Percentiles rank a stretch among this genome's conserved stretches.
phyloP scores from a whole-genome alignment of 2,797 vertebrate genomes.

The Bradypodion ventrale region DNA sequence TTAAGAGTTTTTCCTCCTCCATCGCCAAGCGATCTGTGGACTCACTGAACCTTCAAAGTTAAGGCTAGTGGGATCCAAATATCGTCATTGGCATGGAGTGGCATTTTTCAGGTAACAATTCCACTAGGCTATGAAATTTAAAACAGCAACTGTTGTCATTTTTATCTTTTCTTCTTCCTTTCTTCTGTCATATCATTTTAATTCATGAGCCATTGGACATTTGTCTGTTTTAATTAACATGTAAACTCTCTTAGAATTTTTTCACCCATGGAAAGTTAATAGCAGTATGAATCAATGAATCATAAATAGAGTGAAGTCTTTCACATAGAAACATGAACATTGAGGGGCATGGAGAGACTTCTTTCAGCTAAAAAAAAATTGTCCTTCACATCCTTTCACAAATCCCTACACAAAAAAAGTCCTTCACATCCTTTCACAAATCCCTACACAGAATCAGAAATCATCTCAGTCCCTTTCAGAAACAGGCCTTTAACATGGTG shows the following conservation, averaged over 20 bases:
- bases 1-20: no score
- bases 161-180: neutral
- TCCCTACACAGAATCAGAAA: neutral
- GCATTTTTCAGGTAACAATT: no score
- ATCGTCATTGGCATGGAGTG: no score
- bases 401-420: neutral
- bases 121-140: neutral
- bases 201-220: neutral
- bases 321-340: no score
- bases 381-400: neutral
- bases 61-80: no score
- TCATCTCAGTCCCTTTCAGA: neutral
- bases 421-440: neutral
- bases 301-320: no score
- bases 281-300: neutral
- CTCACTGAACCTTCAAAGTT: no score
- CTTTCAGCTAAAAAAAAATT: neutral
- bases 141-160: no score
- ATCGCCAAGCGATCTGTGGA: no score
- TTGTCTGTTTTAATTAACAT: neutral
- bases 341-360: no score
- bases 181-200: neutral
- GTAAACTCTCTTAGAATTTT: neutral
- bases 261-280: neutral
- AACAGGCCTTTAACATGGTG: neutral